Conservation (phyloP, 2,888 invertebrate genomes). For the Marasmarcha lunaedactyla region DNA sequence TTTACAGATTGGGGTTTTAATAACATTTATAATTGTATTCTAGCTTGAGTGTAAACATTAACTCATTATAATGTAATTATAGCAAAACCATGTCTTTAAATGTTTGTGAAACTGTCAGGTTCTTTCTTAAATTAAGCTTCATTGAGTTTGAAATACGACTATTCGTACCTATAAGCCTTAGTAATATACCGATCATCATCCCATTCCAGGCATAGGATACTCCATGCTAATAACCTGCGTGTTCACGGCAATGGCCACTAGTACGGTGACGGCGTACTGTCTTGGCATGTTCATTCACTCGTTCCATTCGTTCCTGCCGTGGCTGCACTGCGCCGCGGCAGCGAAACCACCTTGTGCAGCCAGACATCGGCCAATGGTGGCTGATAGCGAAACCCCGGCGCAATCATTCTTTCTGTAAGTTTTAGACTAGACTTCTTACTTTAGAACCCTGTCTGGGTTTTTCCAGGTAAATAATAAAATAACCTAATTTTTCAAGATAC, state of each 20-base stretch:
- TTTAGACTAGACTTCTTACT: neutral
- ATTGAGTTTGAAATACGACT: too few species aligned
- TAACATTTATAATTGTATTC: too few species aligned
- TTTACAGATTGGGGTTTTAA: too few species aligned
- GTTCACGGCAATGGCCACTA: slow-evolving; percentile 37
- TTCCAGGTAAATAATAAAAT: too few species aligned
- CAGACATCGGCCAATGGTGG: slow-evolving; percentile 40
- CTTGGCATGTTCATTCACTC: slow-evolving; percentile 49
- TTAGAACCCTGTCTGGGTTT: neutral
- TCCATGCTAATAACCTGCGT: slow-evolving; percentile 41
- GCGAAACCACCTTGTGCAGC: slow-evolving; percentile 48
- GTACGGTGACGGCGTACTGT: slow-evolving; percentile 44
- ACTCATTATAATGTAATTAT: too few species aligned
- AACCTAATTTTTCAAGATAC: too few species aligned
- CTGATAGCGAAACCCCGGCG: slow-evolving; percentile 42
- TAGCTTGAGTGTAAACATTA: too few species aligned
- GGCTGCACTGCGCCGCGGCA: slow-evolving; percentile 54
- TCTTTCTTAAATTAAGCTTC: too few species aligned
- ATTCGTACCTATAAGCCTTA: too few species aligned
- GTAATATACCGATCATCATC: too few species aligned
- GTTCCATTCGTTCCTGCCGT: slow-evolving; percentile 49
- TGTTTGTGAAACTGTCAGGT: too few species aligned
- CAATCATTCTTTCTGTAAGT: slow-evolving; percentile 57
- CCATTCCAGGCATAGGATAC: slow-evolving; percentile 41
- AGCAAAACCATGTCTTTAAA: too few species aligned